These are phyloP conservation scores for Columbina picui DNA, from an alignment of 2,113 vertebrate species.

Conservation along the genomic window DNA sequence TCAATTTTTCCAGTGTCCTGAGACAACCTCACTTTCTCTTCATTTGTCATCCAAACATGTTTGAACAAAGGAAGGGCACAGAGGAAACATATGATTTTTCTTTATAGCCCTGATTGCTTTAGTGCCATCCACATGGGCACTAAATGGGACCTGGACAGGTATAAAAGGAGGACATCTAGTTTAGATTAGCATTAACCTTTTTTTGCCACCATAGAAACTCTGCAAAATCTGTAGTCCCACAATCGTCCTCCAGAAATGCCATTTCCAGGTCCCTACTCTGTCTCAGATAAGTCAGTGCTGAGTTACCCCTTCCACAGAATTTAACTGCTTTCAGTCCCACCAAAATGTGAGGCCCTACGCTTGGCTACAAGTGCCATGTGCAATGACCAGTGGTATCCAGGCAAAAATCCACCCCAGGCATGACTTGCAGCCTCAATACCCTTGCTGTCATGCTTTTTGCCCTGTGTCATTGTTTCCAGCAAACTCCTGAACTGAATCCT, in stretches of 20 bases:
- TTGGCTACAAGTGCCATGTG: rapidly evolving
- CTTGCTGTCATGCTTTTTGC: background rate
- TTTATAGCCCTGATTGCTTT: background rate
- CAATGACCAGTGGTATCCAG: background rate
- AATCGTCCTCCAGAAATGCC: background rate
- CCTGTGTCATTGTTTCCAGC: background rate
- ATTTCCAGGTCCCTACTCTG: background rate
- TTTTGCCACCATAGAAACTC: background rate
- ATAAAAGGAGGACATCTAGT: background rate
- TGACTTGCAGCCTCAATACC: background rate
- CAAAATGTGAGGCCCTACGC: background rate
- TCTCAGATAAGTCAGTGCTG: background rate
- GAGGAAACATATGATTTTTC: background rate
- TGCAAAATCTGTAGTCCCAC: background rate
- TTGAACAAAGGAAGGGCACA: background rate
- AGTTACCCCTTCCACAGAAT: background rate
- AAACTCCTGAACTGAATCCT: background rate
- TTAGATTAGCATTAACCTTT: background rate
- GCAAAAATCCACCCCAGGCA: background rate
- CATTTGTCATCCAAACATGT: background rate
- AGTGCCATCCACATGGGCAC: background rate
- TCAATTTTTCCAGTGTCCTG: background rate
- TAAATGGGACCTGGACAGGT: background rate
- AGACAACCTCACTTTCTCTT: background rate
- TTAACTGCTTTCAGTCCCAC: background rate